Evolutionary conservation across 92 coral and sea anemone species (phyloP), one percentile per base, ranked within the genome.

Genomic region (Actinernus sp.): DNA sequence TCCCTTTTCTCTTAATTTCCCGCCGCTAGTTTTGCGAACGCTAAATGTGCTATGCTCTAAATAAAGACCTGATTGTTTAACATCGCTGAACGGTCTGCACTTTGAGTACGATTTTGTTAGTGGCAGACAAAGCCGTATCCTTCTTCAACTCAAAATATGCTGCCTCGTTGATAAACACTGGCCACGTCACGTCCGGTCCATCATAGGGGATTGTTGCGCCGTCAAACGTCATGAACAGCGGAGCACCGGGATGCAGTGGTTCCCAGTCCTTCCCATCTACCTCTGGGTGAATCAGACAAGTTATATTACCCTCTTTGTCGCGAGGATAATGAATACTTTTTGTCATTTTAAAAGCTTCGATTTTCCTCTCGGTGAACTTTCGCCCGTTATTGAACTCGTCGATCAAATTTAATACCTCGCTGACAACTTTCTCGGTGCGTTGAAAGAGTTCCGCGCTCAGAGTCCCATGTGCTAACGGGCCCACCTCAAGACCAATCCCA

Each of bases 131-230:
- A 3, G 75, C 75, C 5, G 40, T 24, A 24, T 53, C 53, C 14
- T 44, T 56, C 14, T 70, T 62, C 23, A 76, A 53, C 10, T 45
- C 52, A 45, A 6, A 45, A 44, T 88, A 88, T n/a, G 86, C 63
- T 22, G 89, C 89, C 57, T 82, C 93, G 29, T 77, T 88, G 40
- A 88, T 71, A 24, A 88, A 87, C 9, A 76, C 65, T 56, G 88
- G 93, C 57, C 65, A 65, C 18, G 72, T 61, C 2, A 48, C 54
- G 8, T 81, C 68, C 14, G 67, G 58, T 0, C 78, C 88, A 19
- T 57, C 36, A 19, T 68, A 75, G 13, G 53, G 57, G 43, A 81
- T 34, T 12, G 69, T 71, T 41, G 74, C 61, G 2, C 85, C 93
- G 22, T 53, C 67, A 69, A 87, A 87, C 6, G 79, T 47, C 69